These are phyloP conservation scores for Cerceris ruficornis DNA, from an alignment of 2,888 invertebrate genomes.

Conservation along the genomic window DNA sequence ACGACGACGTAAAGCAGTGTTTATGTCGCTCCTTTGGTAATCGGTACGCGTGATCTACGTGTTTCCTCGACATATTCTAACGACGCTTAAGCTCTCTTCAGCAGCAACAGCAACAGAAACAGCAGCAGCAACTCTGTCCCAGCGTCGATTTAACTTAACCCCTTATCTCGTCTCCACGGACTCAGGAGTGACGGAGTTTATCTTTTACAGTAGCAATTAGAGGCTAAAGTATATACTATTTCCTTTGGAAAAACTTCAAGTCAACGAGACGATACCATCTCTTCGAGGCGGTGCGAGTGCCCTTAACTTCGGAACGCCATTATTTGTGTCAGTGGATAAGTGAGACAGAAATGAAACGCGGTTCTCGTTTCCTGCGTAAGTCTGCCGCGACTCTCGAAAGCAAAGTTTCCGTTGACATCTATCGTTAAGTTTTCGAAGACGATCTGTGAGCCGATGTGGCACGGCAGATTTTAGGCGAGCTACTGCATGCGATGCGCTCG, in stretches of 20 bases:
- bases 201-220: constrained; percentile 22
- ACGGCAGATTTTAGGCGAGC: no score
- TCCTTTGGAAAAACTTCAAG: neutral
- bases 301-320: neutral
- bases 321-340: constrained; percentile 28
- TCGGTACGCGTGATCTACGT: constrained; percentile 45
- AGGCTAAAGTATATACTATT: neutral
- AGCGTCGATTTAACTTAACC: constrained; percentile 12
- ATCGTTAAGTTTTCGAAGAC: neutral
- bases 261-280: neutral
- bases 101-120: neutral
- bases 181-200: constrained; percentile 20
- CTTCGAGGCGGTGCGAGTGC: neutral
- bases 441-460: no score
- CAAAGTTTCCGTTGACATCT: neutral
- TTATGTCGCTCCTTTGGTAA: constrained; percentile 28
- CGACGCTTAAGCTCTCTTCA: constrained; percentile 29
- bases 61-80: constrained; percentile 30
- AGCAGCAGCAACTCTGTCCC: constrained; percentile 14
- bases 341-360: constrained; percentile 33
- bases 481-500: no score
- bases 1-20: constrained; percentile 27
- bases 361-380: neutral
- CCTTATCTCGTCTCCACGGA: constrained; percentile 27
- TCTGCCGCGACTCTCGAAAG: no score